Evolutionary conservation across 30 jellyfish, hydroid and myxozoan species (phyloP).

Genomic region (Clytia hemisphaerica): DNA sequence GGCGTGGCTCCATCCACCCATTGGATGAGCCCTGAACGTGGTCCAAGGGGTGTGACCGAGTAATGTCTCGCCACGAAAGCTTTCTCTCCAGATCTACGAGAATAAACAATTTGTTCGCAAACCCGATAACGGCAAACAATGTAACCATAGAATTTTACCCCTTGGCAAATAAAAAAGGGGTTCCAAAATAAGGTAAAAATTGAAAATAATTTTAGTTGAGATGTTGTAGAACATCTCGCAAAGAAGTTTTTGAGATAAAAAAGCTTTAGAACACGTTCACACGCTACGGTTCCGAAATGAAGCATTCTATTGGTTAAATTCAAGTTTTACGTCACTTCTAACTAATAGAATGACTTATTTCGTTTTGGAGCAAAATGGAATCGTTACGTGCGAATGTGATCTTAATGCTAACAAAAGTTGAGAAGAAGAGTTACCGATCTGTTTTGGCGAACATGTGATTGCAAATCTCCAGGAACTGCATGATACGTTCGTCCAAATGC

Average conservation of each 20-base stretch:
- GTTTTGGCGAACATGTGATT: conserved; percentile 95
- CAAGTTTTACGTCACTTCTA: too few species aligned
- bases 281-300: not conserved
- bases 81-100: conserved; percentile 49
- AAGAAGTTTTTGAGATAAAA: not conserved
- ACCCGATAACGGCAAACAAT: not conserved
- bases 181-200: not conserved
- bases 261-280: not conserved
- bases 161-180: not conserved
- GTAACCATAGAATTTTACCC: not conserved
- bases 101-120: not conserved
- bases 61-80: conserved; percentile 67
- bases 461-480: conserved; percentile 92
- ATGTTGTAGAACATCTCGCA: not conserved
- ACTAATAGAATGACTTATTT: too few species aligned
- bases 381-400: too few species aligned
- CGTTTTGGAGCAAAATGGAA: too few species aligned
- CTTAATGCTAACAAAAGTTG: not conserved
- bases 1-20: conserved; percentile 99
- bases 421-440: conserved; percentile 44
- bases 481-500: conserved; percentile 95
- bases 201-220: not conserved
- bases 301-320: too few species aligned
- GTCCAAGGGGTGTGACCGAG: conserved; percentile 97
- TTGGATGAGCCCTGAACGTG: conserved; percentile 96